Base-by-base conservation (phyloP, 2,888 invertebrate genomes). In the Philaethria dido region DNA sequence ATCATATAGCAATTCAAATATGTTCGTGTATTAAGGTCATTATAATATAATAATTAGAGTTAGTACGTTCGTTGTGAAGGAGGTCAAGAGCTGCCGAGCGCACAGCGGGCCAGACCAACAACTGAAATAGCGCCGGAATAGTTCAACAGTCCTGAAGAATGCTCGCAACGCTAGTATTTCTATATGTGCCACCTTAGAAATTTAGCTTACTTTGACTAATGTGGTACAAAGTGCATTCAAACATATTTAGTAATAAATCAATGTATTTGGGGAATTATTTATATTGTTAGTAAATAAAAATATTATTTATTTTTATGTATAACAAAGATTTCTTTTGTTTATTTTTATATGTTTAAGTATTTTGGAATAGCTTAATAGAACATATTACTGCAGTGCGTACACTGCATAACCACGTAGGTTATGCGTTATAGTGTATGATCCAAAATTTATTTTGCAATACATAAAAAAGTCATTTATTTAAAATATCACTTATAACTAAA, bases 11-110 rank as follows among this genome's bases (percentile, higher is more conserved):
- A 42, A 42, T 42, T 42, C 42, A 42, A 57, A 57, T 11, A 42
- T 57, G 20, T 57, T 16, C 16, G 3, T 57, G 57, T 25, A 57
- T 57, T 42, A 22, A 57, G 57, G 42, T 42, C 62, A 60, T 68
- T 62, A 68, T 59, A 55, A 61, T 69, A 69, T 63, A 68, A 69
- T 70, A 63, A 66, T 63, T 69, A 52, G 71, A 68, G 73, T 73
- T 74, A 78, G 78, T 78, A 80, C 79, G 80, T 85, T 83, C 79
- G 81, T 81, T 77, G 77, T 72, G 75, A 73, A 79, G 77, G 75
- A 72, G 76, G 75, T 81, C 77, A 77, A 80, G 81, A 75, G 75
- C 69, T 69, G 60, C 64, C 71, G 67, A 64, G 71, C 45, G 77
- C 78, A n/a, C n/a, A 77, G 80, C 74, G 80, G 74, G 73, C 72